Evolutionary conservation across 1,140 invertebrate genomes (phyloP).

Genomic region (Zelostemma sp.): DNA sequence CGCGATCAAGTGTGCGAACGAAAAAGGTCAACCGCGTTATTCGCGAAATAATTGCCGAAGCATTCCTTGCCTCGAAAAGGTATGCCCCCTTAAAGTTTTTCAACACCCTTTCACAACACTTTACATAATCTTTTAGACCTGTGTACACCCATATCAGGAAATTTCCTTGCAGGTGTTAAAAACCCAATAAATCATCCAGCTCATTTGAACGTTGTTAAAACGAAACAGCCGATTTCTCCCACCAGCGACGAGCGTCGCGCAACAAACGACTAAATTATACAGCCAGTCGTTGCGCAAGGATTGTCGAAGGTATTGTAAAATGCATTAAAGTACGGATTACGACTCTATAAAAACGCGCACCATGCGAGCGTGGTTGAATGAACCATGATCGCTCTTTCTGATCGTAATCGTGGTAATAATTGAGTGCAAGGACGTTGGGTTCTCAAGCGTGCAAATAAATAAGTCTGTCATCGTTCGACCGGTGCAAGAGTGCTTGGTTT

Average conservation of each 20-base stretch:
- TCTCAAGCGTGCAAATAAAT: slow-evolving; percentile 3
- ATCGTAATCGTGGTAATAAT: slow-evolving; percentile 18
- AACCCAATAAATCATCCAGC: too few species aligned
- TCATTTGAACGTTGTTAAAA: too few species aligned
- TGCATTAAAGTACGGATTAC: background rate
- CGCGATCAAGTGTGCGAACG: too few species aligned
- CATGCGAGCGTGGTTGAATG: slow-evolving; percentile 8
- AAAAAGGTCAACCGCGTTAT: too few species aligned
- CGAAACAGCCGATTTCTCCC: too few species aligned
- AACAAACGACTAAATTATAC: background rate
- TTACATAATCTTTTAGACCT: too few species aligned
- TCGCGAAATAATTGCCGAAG: too few species aligned
- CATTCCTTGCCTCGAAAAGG: too few species aligned
- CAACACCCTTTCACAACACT: too few species aligned
- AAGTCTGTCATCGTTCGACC: background rate
- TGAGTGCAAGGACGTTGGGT: slow-evolving; percentile 22
- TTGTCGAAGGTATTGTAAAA: background rate
- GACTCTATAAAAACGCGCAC: background rate
- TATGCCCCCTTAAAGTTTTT: too few species aligned
- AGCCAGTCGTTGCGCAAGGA: background rate
- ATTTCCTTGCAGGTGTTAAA: too few species aligned
- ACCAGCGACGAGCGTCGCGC: background rate
- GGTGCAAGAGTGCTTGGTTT: background rate
- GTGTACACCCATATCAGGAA: too few species aligned
- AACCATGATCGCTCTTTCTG: slow-evolving; percentile 12